Base-by-base conservation (phyloP, 64 coral and sea anemone species). In the Actinia tenebrosa region DNA sequence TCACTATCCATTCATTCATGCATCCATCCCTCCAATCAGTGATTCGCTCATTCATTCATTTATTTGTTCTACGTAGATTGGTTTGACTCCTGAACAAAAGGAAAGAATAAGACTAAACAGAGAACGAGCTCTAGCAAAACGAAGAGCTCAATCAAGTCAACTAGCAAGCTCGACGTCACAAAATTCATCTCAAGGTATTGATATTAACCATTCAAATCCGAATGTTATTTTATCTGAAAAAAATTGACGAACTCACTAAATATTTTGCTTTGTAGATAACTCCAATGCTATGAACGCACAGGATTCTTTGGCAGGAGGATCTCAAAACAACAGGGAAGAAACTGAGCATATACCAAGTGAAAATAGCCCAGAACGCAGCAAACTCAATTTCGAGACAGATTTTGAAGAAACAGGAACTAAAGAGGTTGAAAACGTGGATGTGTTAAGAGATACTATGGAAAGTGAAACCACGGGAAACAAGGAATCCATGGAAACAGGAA, bases 71-170 rank as follows among this genome's bases (percentile, higher is more conserved):
- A 45, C n/a, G 2, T 27, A 91, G 89, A 61, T 91, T 80, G 79
- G 84, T 91, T 50, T 91, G 20, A 91, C 89, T 2, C 83, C 89
- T 19, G 89, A 91, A 80, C 83, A 86, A n/a, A 82, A 91, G 77
- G 89, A 91, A 23, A 82, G 83, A 43, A 91, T 91, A 15, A 82
- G 89, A 37, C 19, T 86, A 0, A 91, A 91, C 44, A 86, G 83
- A 64, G 83, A 91, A 80, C 86, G 72, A 45, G 89, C 89, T 22
- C 53, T 91, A 27, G 83, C 89, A 37, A 86, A 64, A 91, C 68
- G 89, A 23, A 91, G 62, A 80, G 53, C 71, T 50, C 79, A 81
- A 11, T 14, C 79, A 3, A 81, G 71, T 9, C 83, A 91, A 61
- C 79, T 5, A 81, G 1, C 79, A 81, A 19, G 22, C 7, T 10